Percentiles rank a stretch among this genome's conserved stretches.
Conservation (phyloP, 2,888 invertebrate genomes). For the Agrotis ipsilon region DNA sequence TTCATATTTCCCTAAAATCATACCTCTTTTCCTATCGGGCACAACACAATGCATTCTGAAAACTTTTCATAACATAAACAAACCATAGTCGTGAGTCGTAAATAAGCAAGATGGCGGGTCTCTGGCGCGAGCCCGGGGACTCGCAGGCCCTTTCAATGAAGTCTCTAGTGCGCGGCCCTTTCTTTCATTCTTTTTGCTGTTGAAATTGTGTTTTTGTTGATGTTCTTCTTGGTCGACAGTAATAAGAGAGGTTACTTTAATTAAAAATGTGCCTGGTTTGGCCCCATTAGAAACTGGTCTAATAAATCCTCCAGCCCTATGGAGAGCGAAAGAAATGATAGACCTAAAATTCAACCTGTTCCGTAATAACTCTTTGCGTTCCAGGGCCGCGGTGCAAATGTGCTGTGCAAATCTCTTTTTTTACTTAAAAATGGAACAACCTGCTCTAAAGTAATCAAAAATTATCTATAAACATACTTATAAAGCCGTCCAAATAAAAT, state of each 20-base stretch:
- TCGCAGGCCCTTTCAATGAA: constrained; percentile 50
- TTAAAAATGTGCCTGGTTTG: too few species aligned
- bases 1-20: constrained; percentile 30
- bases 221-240: constrained; percentile 23
- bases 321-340: too few species aligned
- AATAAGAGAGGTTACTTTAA: neutral
- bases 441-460: too few species aligned
- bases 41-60: constrained; percentile 43
- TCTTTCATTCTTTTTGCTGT: constrained; percentile 43
- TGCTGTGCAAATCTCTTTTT: too few species aligned
- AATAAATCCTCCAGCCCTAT: too few species aligned
- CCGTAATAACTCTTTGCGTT: too few species aligned
- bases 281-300: too few species aligned
- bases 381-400: too few species aligned
- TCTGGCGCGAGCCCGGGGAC: constrained; percentile 44
- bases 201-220: constrained; percentile 57
- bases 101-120: constrained; percentile 48
- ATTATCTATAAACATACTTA: too few species aligned
- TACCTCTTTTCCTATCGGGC: constrained; percentile 31
- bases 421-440: constrained; percentile 2
- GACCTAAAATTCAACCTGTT: too few species aligned
- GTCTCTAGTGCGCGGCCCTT: constrained; percentile 37
- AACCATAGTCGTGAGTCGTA: constrained; percentile 49
- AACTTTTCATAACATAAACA: constrained; percentile 55
- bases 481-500: too few species aligned